Evolutionary conservation across 1,140 invertebrate genomes (phyloP), one percentile per base, ranked within the genome.

Genomic region (Magallana angulata): DNA sequence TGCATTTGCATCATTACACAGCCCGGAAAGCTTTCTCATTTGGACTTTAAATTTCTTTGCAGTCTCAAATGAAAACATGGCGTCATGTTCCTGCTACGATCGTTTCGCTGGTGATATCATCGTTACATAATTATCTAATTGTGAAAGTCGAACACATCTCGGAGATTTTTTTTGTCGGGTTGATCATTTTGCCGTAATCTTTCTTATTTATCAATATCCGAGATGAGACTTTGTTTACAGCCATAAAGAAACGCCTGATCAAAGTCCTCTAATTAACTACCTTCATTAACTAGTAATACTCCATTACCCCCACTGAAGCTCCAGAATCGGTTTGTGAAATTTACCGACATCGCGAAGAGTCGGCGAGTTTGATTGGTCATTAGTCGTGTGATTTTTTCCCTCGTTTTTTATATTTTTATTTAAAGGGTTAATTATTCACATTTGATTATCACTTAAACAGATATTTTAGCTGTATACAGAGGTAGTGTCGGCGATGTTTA

Each of bases 161-260:
- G 68, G 36, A 30, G 24, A 48, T 48, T 48, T 18, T 18, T 76
- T 76, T 76, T 30, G 68, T 76, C 24, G 24, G 68, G 24, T 76
- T 76, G 68, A 14, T 30, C 68, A 76, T 76, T 76, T 30, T 76
- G 18, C 68, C 12, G 68, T 76, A 76, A 76, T 76, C 68, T 76
- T 76, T 76, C 68, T 76, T 76, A 76, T 76, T 76, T 76, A 76
- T 76, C 68, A 76, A 76, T 76, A 76, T 76, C 68, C 68, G 68
- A 76, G 36, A 76, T 76, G 68, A 30, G 68, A 76, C 68, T 76
- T 76, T 76, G 68, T 76, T 36, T 76, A 76, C 68, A 76, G 36
- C 68, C 68, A 76, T 76, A 76, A 76, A 76, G 68, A 36, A 76
- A 24, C 68, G 24, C 24, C 18, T 76, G 68, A 76, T 76, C 68